Conservation (phyloP, 1,140 invertebrate species). For the Neotoxoptera formosana region DNA sequence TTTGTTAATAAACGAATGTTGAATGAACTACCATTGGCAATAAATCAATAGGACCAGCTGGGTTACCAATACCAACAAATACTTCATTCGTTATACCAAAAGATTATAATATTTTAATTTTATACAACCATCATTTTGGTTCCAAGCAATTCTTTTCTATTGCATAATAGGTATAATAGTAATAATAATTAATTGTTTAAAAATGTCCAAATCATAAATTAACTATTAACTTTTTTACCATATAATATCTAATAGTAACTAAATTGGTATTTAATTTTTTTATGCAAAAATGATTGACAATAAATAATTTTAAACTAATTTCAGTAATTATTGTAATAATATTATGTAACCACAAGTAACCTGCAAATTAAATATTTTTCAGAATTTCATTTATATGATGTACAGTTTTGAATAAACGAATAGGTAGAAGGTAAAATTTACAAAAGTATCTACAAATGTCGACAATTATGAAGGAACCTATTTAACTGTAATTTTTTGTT, state of each 20-base stretch:
- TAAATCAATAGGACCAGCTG: slow-evolving; percentile 37
- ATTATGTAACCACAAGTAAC: not conserved
- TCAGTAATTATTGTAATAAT: not conserved
- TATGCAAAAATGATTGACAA: not conserved
- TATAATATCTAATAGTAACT: not conserved
- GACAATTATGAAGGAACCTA: not conserved
- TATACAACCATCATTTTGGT: not conserved
- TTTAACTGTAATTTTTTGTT: not conserved
- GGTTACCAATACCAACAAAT: not conserved
- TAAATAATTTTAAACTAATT: not conserved
- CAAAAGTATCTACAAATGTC: not conserved
- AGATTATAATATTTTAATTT: not conserved
- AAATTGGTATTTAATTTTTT: not conserved
- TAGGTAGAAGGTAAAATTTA: not conserved
- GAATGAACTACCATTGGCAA: slow-evolving; percentile 21
- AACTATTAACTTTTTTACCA: too few species aligned
- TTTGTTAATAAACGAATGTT: slow-evolving; percentile 39
- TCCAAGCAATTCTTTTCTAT: not conserved
- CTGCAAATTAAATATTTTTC: not conserved
- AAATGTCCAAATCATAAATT: not conserved
- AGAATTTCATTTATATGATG: not conserved
- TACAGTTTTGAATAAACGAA: not conserved
- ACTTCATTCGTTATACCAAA: not conserved
- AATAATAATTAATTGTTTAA: not conserved
- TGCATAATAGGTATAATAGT: not conserved